Conservation (phyloP, 2,797 vertebrate species). For the Loriculus beryllinus region DNA sequence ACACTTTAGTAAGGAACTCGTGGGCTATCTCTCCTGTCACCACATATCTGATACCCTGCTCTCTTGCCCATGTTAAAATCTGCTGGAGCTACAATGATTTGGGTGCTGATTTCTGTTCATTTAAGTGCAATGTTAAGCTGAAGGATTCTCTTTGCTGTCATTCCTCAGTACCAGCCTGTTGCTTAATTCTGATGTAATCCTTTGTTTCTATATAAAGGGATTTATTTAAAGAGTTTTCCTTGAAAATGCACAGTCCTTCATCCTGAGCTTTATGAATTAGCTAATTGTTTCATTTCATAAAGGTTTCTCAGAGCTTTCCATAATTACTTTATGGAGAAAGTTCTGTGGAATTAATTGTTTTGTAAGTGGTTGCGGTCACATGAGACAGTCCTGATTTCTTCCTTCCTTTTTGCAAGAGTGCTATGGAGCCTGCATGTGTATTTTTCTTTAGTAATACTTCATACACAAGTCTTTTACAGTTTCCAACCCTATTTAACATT, state of each 20-base stretch:
- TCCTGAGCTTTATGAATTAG: not conserved
- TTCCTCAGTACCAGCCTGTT: not conserved
- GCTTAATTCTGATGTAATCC: not conserved
- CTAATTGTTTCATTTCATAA: not conserved
- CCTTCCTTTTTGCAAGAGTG: not conserved
- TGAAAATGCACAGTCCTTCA: not conserved
- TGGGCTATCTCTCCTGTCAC: not conserved
- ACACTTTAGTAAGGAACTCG: not conserved
- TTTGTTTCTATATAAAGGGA: not conserved
- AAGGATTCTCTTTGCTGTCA: not conserved
- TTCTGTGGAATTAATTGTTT: not conserved
- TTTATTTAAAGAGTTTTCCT: not conserved
- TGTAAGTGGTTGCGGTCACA: not conserved
- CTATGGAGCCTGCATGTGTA: rapidly evolving
- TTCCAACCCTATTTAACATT: not conserved
- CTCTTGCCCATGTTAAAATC: not conserved
- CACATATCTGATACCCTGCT: not conserved
- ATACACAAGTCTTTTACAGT: not conserved
- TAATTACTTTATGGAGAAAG: not conserved
- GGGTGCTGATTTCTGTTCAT: not conserved
- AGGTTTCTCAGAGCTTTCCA: not conserved
- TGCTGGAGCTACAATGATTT: not conserved
- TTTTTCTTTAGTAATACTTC: not conserved
- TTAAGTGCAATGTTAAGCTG: not conserved
- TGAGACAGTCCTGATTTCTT: not conserved